A percentile compares a stretch with the other conserved stretches of the same genome.
phyloP scores from a whole-genome alignment of 2,888 invertebrate species.

The Aphidoletes aphidimyza region DNA sequence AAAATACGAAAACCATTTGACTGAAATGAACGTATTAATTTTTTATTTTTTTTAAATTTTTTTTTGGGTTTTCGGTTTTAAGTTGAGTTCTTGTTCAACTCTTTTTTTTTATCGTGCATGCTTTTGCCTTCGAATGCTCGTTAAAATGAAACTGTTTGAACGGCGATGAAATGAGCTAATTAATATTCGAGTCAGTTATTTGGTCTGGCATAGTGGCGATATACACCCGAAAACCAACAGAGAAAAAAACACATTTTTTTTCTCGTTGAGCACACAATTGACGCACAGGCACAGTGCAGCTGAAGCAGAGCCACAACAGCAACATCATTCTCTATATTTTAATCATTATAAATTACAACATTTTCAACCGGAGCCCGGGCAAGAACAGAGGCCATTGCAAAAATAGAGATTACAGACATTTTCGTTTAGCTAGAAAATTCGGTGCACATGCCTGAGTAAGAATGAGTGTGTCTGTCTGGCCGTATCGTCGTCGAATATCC shows the following conservation, averaged over 20 bases:
- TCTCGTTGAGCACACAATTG: neutral
- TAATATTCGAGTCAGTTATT: conserved; percentile 12
- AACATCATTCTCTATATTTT: neutral
- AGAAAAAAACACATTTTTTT: neutral
- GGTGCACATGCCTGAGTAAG: neutral
- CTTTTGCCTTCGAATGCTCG: too few species aligned
- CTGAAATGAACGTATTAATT: neutral
- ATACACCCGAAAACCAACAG: neutral
- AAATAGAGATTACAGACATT: neutral
- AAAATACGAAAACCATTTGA: neutral
- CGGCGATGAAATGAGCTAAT: conserved; percentile 21
- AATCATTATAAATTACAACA: neutral
- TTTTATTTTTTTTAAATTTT: too few species aligned
- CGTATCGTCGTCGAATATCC: too few species aligned
- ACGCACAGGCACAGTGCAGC: neutral
- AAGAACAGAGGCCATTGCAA: neutral
- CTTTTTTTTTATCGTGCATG: too few species aligned
- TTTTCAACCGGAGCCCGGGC: neutral
- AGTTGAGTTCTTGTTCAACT: neutral
- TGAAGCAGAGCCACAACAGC: neutral
- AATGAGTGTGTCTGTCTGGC: neutral
- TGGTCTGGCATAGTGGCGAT: neutral
- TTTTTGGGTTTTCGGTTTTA: neutral
- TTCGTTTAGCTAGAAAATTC: neutral
- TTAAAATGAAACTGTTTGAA: conserved; percentile 34